Conservation (phyloP, 1,140 invertebrate species). For the Papilio machaon region DNA sequence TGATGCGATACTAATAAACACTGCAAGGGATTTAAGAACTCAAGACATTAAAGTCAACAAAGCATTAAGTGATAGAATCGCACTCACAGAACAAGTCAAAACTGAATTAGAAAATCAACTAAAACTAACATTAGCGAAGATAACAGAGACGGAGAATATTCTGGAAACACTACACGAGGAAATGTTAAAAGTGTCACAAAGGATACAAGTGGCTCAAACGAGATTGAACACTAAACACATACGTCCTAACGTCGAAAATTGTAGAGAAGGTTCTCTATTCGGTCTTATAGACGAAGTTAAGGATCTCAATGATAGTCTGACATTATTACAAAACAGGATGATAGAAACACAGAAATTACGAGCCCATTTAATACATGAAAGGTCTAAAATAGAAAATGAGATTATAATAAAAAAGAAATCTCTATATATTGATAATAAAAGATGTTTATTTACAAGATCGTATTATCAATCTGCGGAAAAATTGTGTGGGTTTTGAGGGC, state of each 20-base stretch:
- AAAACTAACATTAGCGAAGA: constrained; percentile 77
- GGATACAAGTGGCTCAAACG: constrained; percentile 89
- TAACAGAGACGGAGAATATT: constrained; percentile 86
- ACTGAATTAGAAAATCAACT: constrained; percentile 86
- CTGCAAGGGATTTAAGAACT: constrained; percentile 85
- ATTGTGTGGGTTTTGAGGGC: constrained; percentile 80
- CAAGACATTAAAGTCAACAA: constrained; percentile 88
- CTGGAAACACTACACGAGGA: constrained; percentile 85
- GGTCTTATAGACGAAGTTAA: constrained; percentile 87
- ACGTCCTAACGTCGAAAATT: constrained; percentile 86
- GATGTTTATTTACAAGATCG: constrained; percentile 84
- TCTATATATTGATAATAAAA: constrained; percentile 85
- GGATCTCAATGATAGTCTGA: constrained; percentile 84
- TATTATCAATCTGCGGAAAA: constrained; percentile 86
- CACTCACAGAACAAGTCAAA: constrained; percentile 84
- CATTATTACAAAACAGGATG: constrained; percentile 83
- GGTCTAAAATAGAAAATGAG: constrained; percentile 85
- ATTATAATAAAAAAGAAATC: constrained; percentile 88
- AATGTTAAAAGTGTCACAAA: constrained; percentile 84
- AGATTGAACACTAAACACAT: constrained; percentile 86
- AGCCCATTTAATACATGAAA: constrained; percentile 82
- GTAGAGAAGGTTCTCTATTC: constrained; percentile 85
- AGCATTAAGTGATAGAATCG: constrained; percentile 84
- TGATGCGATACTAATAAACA: constrained; percentile 84
- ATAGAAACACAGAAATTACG: constrained; percentile 84